A percentile compares a stretch with the other conserved stretches of the same genome.
Evolutionary conservation across 2,113 vertebrate genomes (phyloP).

Genomic region (Pyxicephalus adspersus): DNA sequence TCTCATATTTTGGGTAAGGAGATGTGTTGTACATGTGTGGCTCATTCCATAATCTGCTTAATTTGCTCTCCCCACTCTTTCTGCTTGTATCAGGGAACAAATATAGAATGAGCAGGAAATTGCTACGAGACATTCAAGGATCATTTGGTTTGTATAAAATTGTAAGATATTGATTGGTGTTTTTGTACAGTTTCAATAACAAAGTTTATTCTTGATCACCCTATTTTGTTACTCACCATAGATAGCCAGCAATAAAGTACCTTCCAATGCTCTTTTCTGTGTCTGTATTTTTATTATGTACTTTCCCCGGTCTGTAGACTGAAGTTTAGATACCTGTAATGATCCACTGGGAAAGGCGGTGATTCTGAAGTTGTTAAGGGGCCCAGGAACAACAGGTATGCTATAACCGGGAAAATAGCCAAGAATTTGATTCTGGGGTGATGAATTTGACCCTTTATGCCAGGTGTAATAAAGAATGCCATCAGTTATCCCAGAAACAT

Average conservation of each 20-base stretch:
- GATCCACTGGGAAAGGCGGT: constrained; percentile 20
- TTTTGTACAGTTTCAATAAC: no score
- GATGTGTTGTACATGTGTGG: no score
- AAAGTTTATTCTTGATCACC: no score
- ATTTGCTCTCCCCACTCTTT: no score
- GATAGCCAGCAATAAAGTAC: background rate
- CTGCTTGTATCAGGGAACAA: no score
- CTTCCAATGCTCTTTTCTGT: background rate
- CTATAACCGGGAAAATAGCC: background rate
- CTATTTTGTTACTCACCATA: constrained; percentile 1
- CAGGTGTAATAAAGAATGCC: accelerated
- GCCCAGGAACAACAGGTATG: background rate
- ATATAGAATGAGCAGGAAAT: no score
- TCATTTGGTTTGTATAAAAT: no score
- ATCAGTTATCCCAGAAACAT: no score
- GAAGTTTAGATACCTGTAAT: constrained; percentile 33
- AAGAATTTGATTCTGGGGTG: background rate
- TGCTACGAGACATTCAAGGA: no score
- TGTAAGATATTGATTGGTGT: no score
- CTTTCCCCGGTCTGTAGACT: background rate
- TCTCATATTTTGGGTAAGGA: no score
- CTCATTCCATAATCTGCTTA: no score
- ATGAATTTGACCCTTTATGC: accelerated
- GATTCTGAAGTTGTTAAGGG: background rate
- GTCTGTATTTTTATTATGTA: background rate